A percentile compares a stretch with the other conserved stretches of the same genome.
These are phyloP conservation scores for Syrphus vitripennis DNA, from an alignment of 2,888 invertebrate genomes.

Conservation along the genomic window DNA sequence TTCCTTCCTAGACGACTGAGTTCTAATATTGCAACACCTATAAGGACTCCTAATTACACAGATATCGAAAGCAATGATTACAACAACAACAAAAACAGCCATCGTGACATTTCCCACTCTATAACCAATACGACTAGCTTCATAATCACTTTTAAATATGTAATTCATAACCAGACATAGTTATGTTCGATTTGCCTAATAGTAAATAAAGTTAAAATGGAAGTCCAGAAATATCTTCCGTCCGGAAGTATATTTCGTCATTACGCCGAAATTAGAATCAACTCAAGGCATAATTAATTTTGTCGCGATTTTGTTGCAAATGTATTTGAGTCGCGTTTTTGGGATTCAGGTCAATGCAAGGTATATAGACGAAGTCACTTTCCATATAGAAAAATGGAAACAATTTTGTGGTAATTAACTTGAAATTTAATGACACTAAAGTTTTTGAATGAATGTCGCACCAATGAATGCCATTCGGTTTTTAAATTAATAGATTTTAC, in stretches of 20 bases:
- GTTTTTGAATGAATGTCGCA: neutral
- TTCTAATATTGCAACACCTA: neutral
- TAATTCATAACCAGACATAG: slow-evolving; percentile 56
- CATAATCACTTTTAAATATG: slow-evolving; percentile 63
- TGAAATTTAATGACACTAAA: slow-evolving; percentile 39
- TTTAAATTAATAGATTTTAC: neutral
- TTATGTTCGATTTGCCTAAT: slow-evolving; percentile 4
- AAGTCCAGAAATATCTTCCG: neutral
- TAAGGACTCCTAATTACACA: slow-evolving; percentile 24
- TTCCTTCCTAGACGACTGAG: neutral
- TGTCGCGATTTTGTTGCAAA: slow-evolving; percentile 64
- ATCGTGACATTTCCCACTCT: slow-evolving; percentile 10
- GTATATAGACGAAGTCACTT: slow-evolving; percentile 9
- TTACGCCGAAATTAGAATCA: slow-evolving; percentile 65
- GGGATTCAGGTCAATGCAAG: slow-evolving; percentile 43
- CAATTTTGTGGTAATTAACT: slow-evolving; percentile 30
- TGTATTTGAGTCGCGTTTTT: slow-evolving; percentile 42
- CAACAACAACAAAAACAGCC: neutral
- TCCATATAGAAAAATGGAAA: slow-evolving; percentile 2
- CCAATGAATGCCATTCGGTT: neutral
- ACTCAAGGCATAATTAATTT: slow-evolving; percentile 63
- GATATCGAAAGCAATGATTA: slow-evolving; percentile 21
- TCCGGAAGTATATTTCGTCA: slow-evolving; percentile 59
- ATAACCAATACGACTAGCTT: slow-evolving; percentile 22
- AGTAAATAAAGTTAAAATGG: neutral